Conservation (phyloP, 2,113 vertebrate genomes). For the Phylloscopus whistleri region DNA sequence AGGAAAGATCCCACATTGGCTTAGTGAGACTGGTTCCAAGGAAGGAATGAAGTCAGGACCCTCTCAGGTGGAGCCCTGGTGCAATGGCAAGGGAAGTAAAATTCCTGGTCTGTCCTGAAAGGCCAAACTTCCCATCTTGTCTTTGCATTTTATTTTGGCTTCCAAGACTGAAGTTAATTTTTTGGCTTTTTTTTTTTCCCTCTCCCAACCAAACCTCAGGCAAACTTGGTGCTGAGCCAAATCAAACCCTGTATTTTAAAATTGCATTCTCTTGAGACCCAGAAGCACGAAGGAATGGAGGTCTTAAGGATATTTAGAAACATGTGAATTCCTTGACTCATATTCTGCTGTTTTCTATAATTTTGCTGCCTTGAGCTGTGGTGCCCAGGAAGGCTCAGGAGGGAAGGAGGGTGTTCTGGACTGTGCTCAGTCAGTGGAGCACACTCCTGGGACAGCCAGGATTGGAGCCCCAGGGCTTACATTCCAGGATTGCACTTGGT, state of each 20-base stretch:
- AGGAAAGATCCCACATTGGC: not conserved
- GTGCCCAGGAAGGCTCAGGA: not conserved
- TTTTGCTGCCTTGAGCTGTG: not conserved
- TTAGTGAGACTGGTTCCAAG: not conserved
- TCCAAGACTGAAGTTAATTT: not conserved
- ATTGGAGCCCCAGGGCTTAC: not conserved
- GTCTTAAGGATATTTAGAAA: not conserved
- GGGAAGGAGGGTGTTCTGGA: not conserved
- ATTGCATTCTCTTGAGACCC: not conserved
- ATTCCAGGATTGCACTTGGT: not conserved
- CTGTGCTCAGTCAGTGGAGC: rapidly evolving
- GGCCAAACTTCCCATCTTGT: not conserved
- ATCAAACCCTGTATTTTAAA: not conserved
- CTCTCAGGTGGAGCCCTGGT: not conserved
- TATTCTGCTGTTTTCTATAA: not conserved
- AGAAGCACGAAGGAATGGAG: not conserved
- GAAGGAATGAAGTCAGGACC: not conserved
- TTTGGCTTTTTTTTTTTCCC: not conserved
- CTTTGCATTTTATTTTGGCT: not conserved
- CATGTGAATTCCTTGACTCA: not conserved
- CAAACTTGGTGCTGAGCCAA: not conserved
- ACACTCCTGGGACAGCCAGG: not conserved
- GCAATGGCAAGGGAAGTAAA: not conserved
- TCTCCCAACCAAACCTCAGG: not conserved
- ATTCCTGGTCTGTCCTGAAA: not conserved